A percentile compares a stretch with the other conserved stretches of the same genome.
Evolutionary conservation across 2,888 invertebrate species (phyloP).

Genomic region (Scaptomyza caliginosa): DNA sequence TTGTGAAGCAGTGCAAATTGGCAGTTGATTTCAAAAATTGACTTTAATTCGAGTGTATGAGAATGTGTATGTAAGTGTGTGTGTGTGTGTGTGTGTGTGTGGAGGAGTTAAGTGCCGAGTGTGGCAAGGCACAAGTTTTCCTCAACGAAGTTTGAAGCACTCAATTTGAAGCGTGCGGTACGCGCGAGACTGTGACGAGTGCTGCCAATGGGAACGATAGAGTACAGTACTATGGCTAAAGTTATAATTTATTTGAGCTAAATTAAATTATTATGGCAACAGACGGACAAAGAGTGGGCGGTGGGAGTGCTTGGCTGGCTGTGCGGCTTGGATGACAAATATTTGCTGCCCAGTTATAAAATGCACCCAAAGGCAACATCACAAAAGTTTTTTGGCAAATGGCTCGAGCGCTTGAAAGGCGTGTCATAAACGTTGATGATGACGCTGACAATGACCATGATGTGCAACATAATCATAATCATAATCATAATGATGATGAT

Average conservation of each 20-base stretch:
- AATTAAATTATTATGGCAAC: constrained; percentile 71
- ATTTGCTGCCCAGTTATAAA: constrained; percentile 76
- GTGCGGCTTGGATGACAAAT: constrained; percentile 57
- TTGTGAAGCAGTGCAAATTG: constrained; percentile 58
- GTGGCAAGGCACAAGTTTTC: constrained; percentile 36
- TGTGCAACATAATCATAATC: constrained; percentile 17
- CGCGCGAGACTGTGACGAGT: constrained; percentile 67
- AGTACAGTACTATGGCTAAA: constrained; percentile 35
- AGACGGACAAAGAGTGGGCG: constrained; percentile 21
- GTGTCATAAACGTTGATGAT: constrained; percentile 52
- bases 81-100: constrained; percentile 22
- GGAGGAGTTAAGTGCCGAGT: constrained; percentile 10
- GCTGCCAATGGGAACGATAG: constrained; percentile 14
- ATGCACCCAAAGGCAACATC: constrained; percentile 77
- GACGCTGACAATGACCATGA: constrained; percentile 16
- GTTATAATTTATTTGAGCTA: constrained; percentile 77
- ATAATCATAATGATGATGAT: constrained; percentile 9
- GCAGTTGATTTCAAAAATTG: constrained; percentile 73
- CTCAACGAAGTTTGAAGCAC: constrained; percentile 65
- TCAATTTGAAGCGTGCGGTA: constrained; percentile 64
- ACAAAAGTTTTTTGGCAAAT: constrained; percentile 69
- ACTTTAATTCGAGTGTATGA: constrained; percentile 67
- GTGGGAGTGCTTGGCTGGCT: not conserved
- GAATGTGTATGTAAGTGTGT: constrained; percentile 15
- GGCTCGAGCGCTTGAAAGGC: constrained; percentile 69